Evolutionary conservation across 2,113 vertebrate species (phyloP).

Genomic region (Oxyura jamaicensis): DNA sequence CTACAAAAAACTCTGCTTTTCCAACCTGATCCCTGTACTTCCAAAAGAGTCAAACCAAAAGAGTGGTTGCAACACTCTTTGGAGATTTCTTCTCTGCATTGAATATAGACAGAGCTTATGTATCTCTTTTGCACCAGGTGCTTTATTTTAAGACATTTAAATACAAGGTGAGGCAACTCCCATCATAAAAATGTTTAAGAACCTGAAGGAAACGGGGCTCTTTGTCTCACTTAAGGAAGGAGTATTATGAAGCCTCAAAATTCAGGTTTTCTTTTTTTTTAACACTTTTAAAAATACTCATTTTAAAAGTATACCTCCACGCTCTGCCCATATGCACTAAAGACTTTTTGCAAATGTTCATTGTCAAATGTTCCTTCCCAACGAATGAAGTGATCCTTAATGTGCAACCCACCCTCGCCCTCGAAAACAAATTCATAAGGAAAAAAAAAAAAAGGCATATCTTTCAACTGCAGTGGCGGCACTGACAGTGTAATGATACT

Average conservation of each 20-base stretch:
- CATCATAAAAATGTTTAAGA: background rate
- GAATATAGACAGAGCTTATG: background rate
- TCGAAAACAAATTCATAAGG: background rate
- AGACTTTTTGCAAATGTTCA: background rate
- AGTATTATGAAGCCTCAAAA: background rate
- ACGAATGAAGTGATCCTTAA: background rate
- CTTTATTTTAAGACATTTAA: background rate
- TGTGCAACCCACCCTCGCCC: background rate
- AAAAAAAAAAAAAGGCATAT: background rate
- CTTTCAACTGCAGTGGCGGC: background rate
- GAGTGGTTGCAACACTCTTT: background rate
- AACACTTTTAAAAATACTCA: background rate
- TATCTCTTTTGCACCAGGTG: background rate
- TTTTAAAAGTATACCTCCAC: background rate
- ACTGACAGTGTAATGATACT: conserved; percentile 18
- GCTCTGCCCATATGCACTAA: background rate
- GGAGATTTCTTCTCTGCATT: background rate
- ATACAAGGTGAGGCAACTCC: background rate
- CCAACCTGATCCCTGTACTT: background rate
- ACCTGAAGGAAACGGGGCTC: background rate
- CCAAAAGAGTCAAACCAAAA: background rate
- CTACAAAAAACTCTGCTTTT: background rate
- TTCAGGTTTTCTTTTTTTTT: background rate
- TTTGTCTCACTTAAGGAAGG: background rate
- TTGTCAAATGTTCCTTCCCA: background rate